These are phyloP conservation scores for Eretmocerus hayati DNA, from an alignment of 2,888 invertebrate species.

Conservation along the genomic window DNA sequence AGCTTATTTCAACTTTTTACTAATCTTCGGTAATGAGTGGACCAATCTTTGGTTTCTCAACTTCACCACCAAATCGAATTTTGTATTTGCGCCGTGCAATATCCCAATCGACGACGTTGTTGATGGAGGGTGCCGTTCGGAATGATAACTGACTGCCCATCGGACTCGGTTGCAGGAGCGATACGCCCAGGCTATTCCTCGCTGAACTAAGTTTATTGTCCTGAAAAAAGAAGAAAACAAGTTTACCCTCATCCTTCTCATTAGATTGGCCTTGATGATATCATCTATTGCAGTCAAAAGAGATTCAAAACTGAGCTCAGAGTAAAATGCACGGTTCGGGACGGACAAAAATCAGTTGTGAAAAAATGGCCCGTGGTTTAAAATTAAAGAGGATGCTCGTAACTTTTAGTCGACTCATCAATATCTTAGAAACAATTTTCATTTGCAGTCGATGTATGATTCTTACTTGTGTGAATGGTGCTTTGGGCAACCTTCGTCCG, in stretches of 20 bases:
- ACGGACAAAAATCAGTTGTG: background rate
- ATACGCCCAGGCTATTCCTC: conserved; percentile 31
- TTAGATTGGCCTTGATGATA: no score
- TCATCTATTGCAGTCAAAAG: no score
- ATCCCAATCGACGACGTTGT: conserved; percentile 49
- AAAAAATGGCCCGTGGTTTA: background rate
- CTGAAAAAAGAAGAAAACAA: conserved; percentile 28
- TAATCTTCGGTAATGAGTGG: background rate
- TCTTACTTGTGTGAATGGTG: background rate
- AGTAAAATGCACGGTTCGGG: no score
- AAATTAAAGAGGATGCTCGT: no score
- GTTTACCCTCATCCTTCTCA: no score
- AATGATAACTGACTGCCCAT: conserved; percentile 41
- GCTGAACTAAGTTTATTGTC: conserved; percentile 35
- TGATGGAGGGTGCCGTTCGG: conserved; percentile 39
- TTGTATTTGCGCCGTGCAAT: conserved; percentile 47
- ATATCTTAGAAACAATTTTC: no score
- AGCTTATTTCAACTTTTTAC: no score
- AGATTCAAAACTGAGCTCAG: no score
- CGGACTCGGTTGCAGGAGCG: conserved; percentile 36
- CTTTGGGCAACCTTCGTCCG: conserved; percentile 9
- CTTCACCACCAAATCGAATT: conserved; percentile 38
- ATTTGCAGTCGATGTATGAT: no score
- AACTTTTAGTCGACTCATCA: no score
- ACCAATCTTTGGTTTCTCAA: conserved; percentile 8